Percentiles rank a stretch among this genome's conserved stretches.
Evolutionary conservation across 2,797 vertebrate species (phyloP).

Genomic region (Tokudaia muenninki): DNA sequence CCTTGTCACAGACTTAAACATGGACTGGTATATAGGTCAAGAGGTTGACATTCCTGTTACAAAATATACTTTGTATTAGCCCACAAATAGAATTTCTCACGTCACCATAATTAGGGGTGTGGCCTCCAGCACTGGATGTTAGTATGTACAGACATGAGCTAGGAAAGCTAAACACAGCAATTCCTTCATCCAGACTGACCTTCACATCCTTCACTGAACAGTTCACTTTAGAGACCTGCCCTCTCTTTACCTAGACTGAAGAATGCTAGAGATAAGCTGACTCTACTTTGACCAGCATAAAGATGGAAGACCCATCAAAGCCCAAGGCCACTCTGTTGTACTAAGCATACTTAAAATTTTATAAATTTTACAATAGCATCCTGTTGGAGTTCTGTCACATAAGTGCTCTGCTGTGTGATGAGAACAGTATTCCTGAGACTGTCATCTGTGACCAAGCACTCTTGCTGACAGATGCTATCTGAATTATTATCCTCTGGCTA

Average conservation of each 20-base stretch:
- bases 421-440: background rate
- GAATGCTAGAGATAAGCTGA: background rate
- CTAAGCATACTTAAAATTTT: background rate
- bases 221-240: background rate
- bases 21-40: background rate
- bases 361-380: background rate
- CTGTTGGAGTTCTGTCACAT: background rate
- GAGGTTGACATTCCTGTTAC: background rate
- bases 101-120: rapidly evolving
- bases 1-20: background rate
- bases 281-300: background rate
- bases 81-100: background rate
- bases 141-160: background rate
- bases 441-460: background rate
- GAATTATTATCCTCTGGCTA: background rate
- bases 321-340: background rate
- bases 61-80: background rate
- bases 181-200: background rate
- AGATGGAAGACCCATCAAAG: background rate
- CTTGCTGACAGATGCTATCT: background rate
- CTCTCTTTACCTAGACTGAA: background rate
- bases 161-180: background rate
- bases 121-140: background rate
- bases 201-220: background rate
- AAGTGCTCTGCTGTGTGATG: background rate